Evolutionary conservation across 1,140 invertebrate species (phyloP), one percentile per base, ranked within the genome.

Genomic region (Drosophila saltans): DNA sequence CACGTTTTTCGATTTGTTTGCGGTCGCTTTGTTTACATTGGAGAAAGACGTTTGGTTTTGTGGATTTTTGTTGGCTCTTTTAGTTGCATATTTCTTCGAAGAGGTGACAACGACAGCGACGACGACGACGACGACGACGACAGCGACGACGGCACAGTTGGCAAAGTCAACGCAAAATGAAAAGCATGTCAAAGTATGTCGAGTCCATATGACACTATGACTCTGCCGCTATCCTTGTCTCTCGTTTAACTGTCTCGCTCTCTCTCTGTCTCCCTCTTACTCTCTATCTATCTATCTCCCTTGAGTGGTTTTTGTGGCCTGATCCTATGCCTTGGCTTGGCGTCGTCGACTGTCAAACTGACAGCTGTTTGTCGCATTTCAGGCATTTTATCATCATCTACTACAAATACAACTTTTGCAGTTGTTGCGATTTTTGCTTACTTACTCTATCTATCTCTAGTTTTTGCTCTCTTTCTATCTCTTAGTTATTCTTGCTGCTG

Each of bases 281-380:
- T 30, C 28, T 4, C 28, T 43, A 11, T 41, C 55, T n/a, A 11
- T 63, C 33, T 66, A 43, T 61, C 24, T 66, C 28, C 36, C 65
- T 41, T 58, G 69, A 45, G 56, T 67, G 64, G 45, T 63, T 70
- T 67, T 58, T 75, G 66, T 79, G 75, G 75, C 65, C 66, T 75
- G 45, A 52, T 52, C 45, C 45, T 52, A 9, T 48, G 45, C 45
- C 45, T 10, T 26, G 58, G 66, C 66, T 75, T 48, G 45, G 66
- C 67, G 68, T 80, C 76, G 80, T 80, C 71, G 71, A 57, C 80
- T 75, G 84, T 88, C 80, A 80, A 48, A 33, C 71, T 88, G 83
- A 88, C 84, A 88, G 83, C 83, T 88, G 83, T 88, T 88, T 83
- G 83, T 88, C 80, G 77, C 83, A 83, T 88, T 78, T 89, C 72